These are phyloP conservation scores for Calliphora vicina DNA, from an alignment of 1,140 invertebrate species.

Conservation along the genomic window DNA sequence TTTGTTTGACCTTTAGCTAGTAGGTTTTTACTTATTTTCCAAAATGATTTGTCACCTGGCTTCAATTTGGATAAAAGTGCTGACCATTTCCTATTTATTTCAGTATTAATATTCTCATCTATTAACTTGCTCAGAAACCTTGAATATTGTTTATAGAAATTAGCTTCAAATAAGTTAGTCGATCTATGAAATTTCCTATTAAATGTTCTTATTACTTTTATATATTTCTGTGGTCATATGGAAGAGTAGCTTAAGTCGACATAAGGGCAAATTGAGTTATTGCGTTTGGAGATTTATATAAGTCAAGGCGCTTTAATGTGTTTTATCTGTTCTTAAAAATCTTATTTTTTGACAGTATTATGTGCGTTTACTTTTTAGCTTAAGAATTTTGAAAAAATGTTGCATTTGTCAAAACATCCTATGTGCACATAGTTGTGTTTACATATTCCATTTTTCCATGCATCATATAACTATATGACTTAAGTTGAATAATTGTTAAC, in stretches of 20 bases:
- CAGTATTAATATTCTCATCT: too few species aligned
- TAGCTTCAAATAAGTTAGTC: too few species aligned
- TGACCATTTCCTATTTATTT: too few species aligned
- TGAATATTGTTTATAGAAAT: too few species aligned
- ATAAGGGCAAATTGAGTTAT: not conserved
- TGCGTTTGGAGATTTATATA: not conserved
- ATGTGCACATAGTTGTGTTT: not conserved
- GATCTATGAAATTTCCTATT: too few species aligned
- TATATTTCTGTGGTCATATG: not conserved
- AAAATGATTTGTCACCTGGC: too few species aligned
- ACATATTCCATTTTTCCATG: not conserved
- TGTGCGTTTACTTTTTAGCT: not conserved
- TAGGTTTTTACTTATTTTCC: too few species aligned
- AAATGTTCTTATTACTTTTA: too few species aligned
- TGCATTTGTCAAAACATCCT: too few species aligned
- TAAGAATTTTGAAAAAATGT: not conserved
- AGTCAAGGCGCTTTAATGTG: not conserved
- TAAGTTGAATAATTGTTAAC: not conserved
- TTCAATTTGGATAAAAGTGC: too few species aligned
- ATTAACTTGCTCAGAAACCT: too few species aligned
- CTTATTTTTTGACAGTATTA: not conserved
- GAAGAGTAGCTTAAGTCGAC: not conserved
- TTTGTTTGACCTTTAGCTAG: too few species aligned
- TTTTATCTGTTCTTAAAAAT: not conserved
- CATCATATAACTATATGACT: not conserved